Percentiles rank a stretch among this genome's conserved stretches.
These are phyloP conservation scores for Mormyrus proboscirostris DNA, from an alignment of 2,797 vertebrate genomes.

Conservation along the genomic window DNA sequence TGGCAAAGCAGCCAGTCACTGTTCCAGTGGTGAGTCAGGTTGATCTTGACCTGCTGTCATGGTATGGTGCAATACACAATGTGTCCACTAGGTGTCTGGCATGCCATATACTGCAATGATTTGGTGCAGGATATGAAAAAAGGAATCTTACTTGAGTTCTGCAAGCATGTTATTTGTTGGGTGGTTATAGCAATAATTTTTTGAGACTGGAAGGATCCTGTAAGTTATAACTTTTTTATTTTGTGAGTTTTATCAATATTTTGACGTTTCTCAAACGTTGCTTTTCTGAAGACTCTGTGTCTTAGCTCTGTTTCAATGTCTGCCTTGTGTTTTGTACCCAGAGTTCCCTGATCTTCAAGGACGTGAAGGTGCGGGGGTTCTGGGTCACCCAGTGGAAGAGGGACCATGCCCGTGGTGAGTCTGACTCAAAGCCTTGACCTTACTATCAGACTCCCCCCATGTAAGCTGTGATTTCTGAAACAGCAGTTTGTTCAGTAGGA, in stretches of 20 bases:
- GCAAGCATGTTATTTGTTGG: not conserved
- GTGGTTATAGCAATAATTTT: not conserved
- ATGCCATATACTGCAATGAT: not conserved
- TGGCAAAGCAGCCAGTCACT: slow-evolving; percentile 86
- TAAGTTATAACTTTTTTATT: not conserved
- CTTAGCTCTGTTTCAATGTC: not conserved
- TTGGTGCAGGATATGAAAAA: not conserved
- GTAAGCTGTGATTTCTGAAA: not conserved
- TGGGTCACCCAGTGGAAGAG: slow-evolving; percentile 91
- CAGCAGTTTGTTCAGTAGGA: not conserved
- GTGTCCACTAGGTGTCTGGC: not conserved
- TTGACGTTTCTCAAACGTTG: not conserved
- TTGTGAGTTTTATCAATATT: not conserved
- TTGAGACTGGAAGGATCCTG: not conserved
- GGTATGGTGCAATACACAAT: not conserved
- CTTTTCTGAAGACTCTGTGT: not conserved
- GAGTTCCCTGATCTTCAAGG: slow-evolving; percentile 89
- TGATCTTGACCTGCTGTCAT: not conserved
- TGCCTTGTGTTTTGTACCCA: slow-evolving; percentile 42
- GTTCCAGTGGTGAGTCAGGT: slow-evolving; percentile 77
- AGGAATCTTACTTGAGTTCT: not conserved
- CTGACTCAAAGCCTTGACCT: not conserved
- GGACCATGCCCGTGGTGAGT: slow-evolving; percentile 68
- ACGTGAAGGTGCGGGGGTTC: slow-evolving; percentile 80
- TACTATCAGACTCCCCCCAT: not conserved